Percentiles rank a stretch among this genome's conserved stretches.
These are phyloP conservation scores for Anodontia alba DNA, from an alignment of 2,888 invertebrate genomes.

Conservation along the genomic window DNA sequence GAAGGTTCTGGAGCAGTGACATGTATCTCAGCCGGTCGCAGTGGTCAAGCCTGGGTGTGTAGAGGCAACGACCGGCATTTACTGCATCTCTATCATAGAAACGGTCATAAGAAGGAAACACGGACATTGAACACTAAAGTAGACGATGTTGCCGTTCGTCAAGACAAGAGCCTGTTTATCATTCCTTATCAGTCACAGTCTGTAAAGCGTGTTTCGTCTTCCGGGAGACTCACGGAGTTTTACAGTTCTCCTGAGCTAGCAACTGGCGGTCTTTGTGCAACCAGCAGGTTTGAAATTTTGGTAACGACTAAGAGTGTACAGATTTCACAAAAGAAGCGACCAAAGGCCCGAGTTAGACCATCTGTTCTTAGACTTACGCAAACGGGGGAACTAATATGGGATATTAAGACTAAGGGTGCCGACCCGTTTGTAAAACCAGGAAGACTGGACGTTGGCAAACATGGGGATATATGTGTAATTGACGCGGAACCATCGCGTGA, in stretches of 20 bases:
- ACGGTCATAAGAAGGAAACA: constrained; percentile 53
- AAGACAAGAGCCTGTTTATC: constrained; percentile 40
- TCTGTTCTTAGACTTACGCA: constrained; percentile 43
- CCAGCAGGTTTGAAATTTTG: constrained; percentile 51
- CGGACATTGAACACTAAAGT: constrained; percentile 43
- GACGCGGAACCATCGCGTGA: constrained; percentile 43
- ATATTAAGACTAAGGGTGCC: constrained; percentile 50
- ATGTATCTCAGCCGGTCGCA: constrained; percentile 33
- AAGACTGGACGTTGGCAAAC: constrained; percentile 41
- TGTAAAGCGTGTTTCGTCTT: constrained; percentile 31
- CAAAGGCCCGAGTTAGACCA: constrained; percentile 38
- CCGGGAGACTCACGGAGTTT: constrained; percentile 43
- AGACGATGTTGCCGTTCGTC: constrained; percentile 29
- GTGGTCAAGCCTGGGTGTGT: constrained; percentile 48
- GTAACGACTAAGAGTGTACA: constrained; percentile 44
- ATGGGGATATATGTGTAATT: constrained; percentile 53
- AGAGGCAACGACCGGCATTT: constrained; percentile 42
- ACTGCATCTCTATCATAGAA: constrained; percentile 48
- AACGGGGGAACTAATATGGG: constrained; percentile 44
- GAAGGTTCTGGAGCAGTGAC: constrained; percentile 46
- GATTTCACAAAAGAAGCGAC: constrained; percentile 58
- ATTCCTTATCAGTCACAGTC: constrained; percentile 46
- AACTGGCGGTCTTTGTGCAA: constrained; percentile 44
- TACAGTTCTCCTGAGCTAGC: constrained; percentile 43
- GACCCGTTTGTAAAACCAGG: constrained; percentile 48